Evolutionary conservation across 2,888 invertebrate genomes (phyloP), one percentile per base, ranked within the genome.

Genomic region (Lissonota sp.): DNA sequence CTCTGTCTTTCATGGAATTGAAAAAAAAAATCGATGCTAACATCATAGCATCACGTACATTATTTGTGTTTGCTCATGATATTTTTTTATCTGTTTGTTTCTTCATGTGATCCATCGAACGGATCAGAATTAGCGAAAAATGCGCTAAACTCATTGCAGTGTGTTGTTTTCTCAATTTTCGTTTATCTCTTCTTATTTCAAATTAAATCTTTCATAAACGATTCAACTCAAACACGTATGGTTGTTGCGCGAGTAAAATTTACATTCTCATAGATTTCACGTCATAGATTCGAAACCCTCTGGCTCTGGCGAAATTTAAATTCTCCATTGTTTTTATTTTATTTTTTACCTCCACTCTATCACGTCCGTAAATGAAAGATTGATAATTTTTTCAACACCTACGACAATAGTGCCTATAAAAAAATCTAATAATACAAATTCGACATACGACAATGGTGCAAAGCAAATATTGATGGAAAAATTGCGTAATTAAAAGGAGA

Each of bases 231-330:
- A 86, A 79, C 78, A 74, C 85, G 86, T 85, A 88, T 89, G 85
- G 82, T 86, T 84, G 85, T 85, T 86, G 85, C 86, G 85, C 84
- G 83, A 86, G 84, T 84, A 86, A 86, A 87, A 82, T 83, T 81
- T 80, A 77, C 76, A 64, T 71, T 84, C 58, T 83, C 90, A 88
- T 90, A 91, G 90, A 91, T 90, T 88, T 90, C 91, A 91, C 91
- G 91, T 91, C 89, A 89, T 88, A 90, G 90, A 87, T 87, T 86
- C 87, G 85, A 85, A 86, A 83, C 84, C 85, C 88, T 86, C 86
- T 87, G 85, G 44, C 69, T 69, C 81, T 71, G 72, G 39, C 66
- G 77, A 79, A 58, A 46, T 57, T 10, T 16, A 6, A 55, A 39
- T 66, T 60, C n/a, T 46, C 16, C 57, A 14, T 12, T 42, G 42